Evolutionary conservation across 2,888 invertebrate species (phyloP), one percentile per base, ranked within the genome.

Genomic region (Boloria selene): DNA sequence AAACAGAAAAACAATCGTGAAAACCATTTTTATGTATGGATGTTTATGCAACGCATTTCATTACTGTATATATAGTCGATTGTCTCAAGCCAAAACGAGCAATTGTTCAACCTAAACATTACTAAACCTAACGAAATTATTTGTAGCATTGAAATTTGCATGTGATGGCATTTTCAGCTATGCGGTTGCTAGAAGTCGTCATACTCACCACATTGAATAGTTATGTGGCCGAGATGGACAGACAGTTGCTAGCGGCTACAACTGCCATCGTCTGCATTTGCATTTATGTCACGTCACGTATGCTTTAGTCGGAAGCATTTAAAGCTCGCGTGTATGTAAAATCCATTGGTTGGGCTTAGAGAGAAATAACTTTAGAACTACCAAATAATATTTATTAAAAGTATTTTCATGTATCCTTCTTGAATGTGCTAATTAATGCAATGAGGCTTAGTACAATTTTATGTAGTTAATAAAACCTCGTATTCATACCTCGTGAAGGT

Each of bases 231-330:
- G 58, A 64, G 56, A 67, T 61, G 44, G 53, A 45, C 52, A 59
- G 54, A 61, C 58, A 58, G 58, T 18, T 54, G 47, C 44, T 58
- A 59, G n/a, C 26, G 64, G 47, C 61, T 61, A 54, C 55, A 51
- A 64, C 61, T 17, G 62, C 52, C 67, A 54, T 67, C 58, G 51
- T 31, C 50, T 61, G 47, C 56, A 67, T 69, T 69, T 67, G 55
- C 59, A 69, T 69, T 61, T 61, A 59, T 59, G 54, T 62, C 53
- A 44, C 61, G 64, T 64, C 64, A 64, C 58, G 54, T 61, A 69
- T 69, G 64, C 64, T 52, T 66, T 61, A 62, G 69, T 55, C 53
- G 62, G 50, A 16, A 44, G 56, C 47, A 50, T 67, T 62, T 62
- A 51, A 60, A 45, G 51, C 44, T 22, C 31, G 44, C 18, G 58